A percentile compares a stretch with the other conserved stretches of the same genome.
Conservation (phyloP, 2,113 vertebrate species). For the Tretioscincus oriximinensis region DNA sequence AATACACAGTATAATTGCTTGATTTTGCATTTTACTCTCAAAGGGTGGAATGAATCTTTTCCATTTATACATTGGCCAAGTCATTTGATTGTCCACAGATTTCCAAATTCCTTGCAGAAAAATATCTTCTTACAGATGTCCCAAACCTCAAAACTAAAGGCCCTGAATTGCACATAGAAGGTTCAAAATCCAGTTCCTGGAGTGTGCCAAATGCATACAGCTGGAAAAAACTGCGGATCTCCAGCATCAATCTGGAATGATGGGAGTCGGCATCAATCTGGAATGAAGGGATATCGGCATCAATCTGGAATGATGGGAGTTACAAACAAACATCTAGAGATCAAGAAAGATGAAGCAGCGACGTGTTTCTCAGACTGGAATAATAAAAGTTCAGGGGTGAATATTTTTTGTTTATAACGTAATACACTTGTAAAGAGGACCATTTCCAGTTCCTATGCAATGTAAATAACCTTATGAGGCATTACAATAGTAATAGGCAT, state of each 20-base stretch:
- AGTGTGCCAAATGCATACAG: too few relatives aligned
- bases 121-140: too few relatives aligned
- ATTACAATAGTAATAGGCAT: not conserved
- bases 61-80: too few relatives aligned
- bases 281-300: too few relatives aligned
- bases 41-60: too few relatives aligned
- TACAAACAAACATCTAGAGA: too few relatives aligned
- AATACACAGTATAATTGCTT: not conserved
- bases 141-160: not conserved
- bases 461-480: not conserved
- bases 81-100: not conserved
- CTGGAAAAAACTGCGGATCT: too few relatives aligned
- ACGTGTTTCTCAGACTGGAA: not conserved
- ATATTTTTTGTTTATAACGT: not conserved
- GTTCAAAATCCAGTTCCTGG: not conserved
- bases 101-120: not conserved
- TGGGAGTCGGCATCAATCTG: too few relatives aligned
- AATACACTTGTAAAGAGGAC: too few relatives aligned
- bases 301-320: too few relatives aligned
- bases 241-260: too few relatives aligned
- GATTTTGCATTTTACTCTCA: not conserved
- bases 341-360: not conserved
- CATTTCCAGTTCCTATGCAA: not conserved
- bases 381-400: not conserved
- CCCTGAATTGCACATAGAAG: not conserved